Percentiles rank a stretch among this genome's conserved stretches.
Evolutionary conservation across 2,888 invertebrate genomes (phyloP).

Genomic region (Xestobium rufovillosum): DNA sequence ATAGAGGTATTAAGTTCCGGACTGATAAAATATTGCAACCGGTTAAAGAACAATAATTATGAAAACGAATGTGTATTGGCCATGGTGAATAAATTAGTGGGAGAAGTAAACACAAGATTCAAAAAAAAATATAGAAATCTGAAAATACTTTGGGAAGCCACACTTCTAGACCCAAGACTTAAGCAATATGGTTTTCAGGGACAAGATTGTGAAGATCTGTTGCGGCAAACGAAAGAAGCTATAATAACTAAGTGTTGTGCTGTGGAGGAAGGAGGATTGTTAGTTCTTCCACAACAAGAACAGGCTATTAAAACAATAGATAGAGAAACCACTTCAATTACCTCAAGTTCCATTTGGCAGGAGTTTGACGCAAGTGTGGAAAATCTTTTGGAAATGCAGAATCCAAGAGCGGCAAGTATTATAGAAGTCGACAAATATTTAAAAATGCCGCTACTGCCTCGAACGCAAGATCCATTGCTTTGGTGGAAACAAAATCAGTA

Average conservation of each 20-base stretch:
- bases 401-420: slow-evolving; percentile 3
- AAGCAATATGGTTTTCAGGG: slow-evolving; percentile 4
- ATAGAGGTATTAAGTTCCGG: neutral
- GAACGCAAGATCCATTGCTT: neutral
- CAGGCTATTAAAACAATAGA: no score
- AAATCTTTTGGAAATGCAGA: neutral
- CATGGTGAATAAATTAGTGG: neutral
- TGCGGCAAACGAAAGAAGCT: neutral
- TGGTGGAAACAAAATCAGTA: slow-evolving; percentile 4
- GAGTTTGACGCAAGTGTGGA: slow-evolving; percentile 2
- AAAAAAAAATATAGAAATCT: no score
- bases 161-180: slow-evolving; percentile 7
- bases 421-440: slow-evolving; percentile 4
- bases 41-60: slow-evolving; percentile 1
- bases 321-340: no score
- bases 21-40: slow-evolving; percentile 3
- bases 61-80: no score
- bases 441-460: slow-evolving; percentile 3
- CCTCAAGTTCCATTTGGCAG: neutral
- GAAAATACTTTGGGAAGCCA: slow-evolving; percentile 4
- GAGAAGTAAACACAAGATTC: neutral
- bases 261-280: neutral
- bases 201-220: neutral
- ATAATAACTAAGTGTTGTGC: slow-evolving; percentile 2
- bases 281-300: neutral